Evolutionary conservation across 2,888 invertebrate genomes (phyloP), one percentile per base, ranked within the genome.

Genomic region (Pachycephus smyrnensis): DNA sequence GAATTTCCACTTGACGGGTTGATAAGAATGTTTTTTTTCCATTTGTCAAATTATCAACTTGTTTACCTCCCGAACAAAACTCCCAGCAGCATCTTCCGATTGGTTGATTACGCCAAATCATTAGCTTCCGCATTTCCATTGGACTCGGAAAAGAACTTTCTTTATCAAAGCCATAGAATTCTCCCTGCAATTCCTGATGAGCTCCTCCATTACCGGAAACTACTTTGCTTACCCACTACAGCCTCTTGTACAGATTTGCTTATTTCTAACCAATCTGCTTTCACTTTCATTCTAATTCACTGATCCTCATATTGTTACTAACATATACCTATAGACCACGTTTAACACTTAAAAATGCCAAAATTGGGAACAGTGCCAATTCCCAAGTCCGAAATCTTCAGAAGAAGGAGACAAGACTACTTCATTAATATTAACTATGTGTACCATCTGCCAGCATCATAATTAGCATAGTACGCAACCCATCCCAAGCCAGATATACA

Each of bases 341-440:
- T 23, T 23, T 23, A 55, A 23, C 2, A 23, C 9, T 55, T 23
- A 23, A 55, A 55, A 55, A 55, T 55, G 23, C 9, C 6, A 23
- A 55, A 55, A 55, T 23, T 55, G 23, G 55, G 55, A 55, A 55
- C 6, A 1, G 23, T 55, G 55, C 55, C 55, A 55, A 55, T 55
- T 55, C 55, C 23, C 55, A 23, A 23, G 55, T 55, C 55, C 9
- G 55, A 55, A 55, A 55, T 55, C 23, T 55, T 55, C 23, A 23
- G 36, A 23, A 15, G 32, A 36, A 36, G 76, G 37, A 31, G 68
- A 76, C 32, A 73, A 73, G 73, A 40, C 68, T n/a, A 11, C 31
- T 2, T 12, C 68, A 77, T 73, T 31, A 77, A 68, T 74, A 74
- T 68, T 15, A 36, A 77, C 73, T 74, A 69, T 55, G 55, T 55